Base-by-base conservation (phyloP, 92 coral and sea anemone species). In the Porites lobata region DNA sequence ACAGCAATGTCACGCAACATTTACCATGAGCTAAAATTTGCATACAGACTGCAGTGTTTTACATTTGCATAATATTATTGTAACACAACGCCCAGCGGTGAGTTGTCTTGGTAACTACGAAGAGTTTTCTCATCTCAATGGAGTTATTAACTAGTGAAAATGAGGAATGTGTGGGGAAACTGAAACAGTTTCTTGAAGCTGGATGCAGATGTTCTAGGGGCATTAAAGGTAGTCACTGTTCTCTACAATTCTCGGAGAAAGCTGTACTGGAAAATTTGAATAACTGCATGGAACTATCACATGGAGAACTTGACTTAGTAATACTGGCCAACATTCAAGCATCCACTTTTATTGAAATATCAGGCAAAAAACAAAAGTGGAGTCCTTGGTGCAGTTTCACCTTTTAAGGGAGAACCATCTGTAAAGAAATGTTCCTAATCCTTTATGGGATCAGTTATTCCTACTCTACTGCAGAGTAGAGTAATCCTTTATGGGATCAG, bases 1-100 rank as follows among this genome's bases (percentile, higher is more conserved):
- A 65, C 19, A 65, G 69, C 69, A 65, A 24, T 65, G 69, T 65
- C 69, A 65, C 22, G 69, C 69, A 65, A 14, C 69, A 65, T 59
- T 65, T 65, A 15, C 69, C 69, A 65, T 65, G 69, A 65, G 69
- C 69, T 65, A 65, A 65, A 65, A 65, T 17, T 38, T 38, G 47
- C 47, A 38, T 38, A 38, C 47, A 5, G 47, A 38, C 47, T 38
- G 32, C 47, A 38, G 47, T 38, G 47, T 38, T 38, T 38, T 4
- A 38, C 7, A 4, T 38, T 38, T 38, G 47, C 47, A 38, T 38
- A 38, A 4, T 38, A 38, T 3, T 38, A 38, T 38, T 3, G 47
- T 38, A 38, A 38, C 47, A 38, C 47, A 38, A 38, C 7, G 47
- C 5, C 47, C 47, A 38, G 47, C 47, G 4, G 5, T 38, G 51